Conservation (phyloP, 2,797 vertebrate species). For the Stomatorhinus walkeri region DNA sequence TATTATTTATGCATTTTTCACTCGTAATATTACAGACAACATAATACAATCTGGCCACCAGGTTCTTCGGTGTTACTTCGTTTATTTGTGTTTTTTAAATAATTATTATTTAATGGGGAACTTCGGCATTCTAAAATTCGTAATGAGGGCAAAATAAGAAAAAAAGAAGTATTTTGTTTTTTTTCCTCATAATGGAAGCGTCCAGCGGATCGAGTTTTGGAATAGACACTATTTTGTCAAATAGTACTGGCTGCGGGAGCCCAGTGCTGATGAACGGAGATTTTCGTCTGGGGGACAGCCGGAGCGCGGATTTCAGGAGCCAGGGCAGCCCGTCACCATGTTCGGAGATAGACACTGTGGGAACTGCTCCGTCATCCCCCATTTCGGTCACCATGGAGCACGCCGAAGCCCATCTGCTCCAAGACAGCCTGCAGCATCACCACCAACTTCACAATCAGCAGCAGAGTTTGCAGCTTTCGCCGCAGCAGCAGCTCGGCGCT, state of each 20-base stretch:
- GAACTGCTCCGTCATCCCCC: slow-evolving; percentile 87
- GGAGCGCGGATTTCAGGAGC: slow-evolving; percentile 83
- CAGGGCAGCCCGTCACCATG: slow-evolving; percentile 86
- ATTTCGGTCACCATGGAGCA: slow-evolving; percentile 92
- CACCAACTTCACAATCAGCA: slow-evolving; percentile 62
- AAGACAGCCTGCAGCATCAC: slow-evolving; percentile 74
- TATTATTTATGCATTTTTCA: slow-evolving; percentile 24
- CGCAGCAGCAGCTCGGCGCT: slow-evolving; percentile 66
- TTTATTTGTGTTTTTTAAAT: slow-evolving; percentile 10
- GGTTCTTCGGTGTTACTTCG: slow-evolving; percentile 21
- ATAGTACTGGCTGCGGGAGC: slow-evolving; percentile 72
- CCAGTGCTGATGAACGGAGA: slow-evolving; percentile 86
- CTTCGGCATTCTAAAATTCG: slow-evolving; percentile 42
- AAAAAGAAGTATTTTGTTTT: slow-evolving; percentile 32
- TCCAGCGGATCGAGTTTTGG: slow-evolving; percentile 93
- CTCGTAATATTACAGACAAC: slow-evolving; percentile 21
- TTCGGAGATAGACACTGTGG: slow-evolving; percentile 94
- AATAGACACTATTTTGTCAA: slow-evolving; percentile 96
- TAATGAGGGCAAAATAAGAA: slow-evolving; percentile 71
- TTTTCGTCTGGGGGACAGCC: slow-evolving; percentile 76
- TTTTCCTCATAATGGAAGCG: slow-evolving; percentile 79
- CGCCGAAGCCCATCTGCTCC: slow-evolving; percentile 71
- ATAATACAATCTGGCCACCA: slow-evolving; percentile 7
- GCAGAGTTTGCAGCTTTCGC: slow-evolving; percentile 58
- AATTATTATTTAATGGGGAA: slow-evolving; percentile 31